Evolutionary conservation across 2,113 vertebrate genomes (phyloP), one percentile per base, ranked within the genome.

Genomic region (Atrichornis clamosus): DNA sequence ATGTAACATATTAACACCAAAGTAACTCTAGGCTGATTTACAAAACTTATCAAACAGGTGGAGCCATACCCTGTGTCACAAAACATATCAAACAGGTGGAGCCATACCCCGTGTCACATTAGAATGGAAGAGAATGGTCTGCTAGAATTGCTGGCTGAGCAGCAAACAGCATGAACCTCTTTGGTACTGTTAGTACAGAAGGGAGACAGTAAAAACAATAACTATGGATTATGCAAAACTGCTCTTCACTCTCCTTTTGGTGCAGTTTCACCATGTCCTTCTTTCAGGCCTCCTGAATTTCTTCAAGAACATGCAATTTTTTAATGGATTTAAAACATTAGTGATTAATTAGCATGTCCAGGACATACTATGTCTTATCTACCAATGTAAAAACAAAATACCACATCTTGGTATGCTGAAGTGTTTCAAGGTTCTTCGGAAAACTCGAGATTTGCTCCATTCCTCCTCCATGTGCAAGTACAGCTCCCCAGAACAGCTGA

Each of bases 21-120:
- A 87, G 77, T 35, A 79, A 53, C 72, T 53, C 41, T 15, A 60
- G 26, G 16, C 22, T 27, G 35, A 6, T 49, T 53, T 58, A 53
- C 28, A 95, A 16, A 49, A 41, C 28, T 5, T 3, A 32, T 15
- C 7, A 28, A 63, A 42, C 20, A 78, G 37, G 28, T 60, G 67
- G 37, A 87, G n/a, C 63, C 37, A 20, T 30, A 1, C n/a, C n/a
- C n/a, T n/a, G n/a, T n/a, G n/a, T n/a, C n/a, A 53, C 28, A 95
- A 16, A 49, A 41, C 28, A 6, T 3, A 32, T 15, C 7, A 28
- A 63, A 42, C 20, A 78, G 37, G 28, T 60, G 5, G 33, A 81
- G 33, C 37, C 44, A 28, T 2, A 10, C 2, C 16, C 49, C 0
- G 0, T 12, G 47, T 30, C 23, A 16, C 3, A 0, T 10, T 1